These are phyloP conservation scores for Limosa lapponica DNA, from an alignment of 2,797 vertebrate species.

Conservation along the genomic window DNA sequence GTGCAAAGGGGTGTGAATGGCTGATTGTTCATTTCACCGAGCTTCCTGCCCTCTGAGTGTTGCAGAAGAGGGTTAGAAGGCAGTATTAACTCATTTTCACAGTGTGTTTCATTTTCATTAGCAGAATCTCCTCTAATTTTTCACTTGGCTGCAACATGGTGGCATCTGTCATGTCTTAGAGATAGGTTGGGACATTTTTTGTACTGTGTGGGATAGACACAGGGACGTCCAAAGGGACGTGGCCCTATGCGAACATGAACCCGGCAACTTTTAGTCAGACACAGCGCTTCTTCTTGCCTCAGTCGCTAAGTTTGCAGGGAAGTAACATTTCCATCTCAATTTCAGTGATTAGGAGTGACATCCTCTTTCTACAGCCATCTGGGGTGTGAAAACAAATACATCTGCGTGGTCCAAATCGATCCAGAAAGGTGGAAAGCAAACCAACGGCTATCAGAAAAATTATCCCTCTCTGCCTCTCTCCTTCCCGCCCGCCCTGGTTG, in stretches of 20 bases:
- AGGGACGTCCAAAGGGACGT: background rate
- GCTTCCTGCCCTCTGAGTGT: background rate
- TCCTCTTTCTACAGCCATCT: slow-evolving; percentile 46
- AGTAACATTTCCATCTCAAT: slow-evolving; percentile 25
- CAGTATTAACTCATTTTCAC: background rate
- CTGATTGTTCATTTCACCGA: background rate
- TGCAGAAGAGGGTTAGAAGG: background rate
- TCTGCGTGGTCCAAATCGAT: background rate
- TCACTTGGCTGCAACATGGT: background rate
- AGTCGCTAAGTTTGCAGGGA: slow-evolving; percentile 15
- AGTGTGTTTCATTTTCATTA: background rate
- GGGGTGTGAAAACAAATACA: slow-evolving; percentile 59
- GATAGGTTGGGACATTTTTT: background rate
- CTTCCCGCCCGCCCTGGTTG: background rate
- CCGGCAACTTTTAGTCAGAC: background rate
- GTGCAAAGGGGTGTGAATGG: background rate
- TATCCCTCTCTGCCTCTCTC: background rate
- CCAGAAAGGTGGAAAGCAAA: slow-evolving; percentile 42
- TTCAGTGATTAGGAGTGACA: slow-evolving; percentile 45
- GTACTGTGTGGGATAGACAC: background rate
- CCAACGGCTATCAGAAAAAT: slow-evolving; percentile 17
- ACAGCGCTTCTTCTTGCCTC: background rate
- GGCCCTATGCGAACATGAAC: background rate
- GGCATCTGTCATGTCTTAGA: background rate
- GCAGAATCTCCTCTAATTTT: background rate